phyloP scores from a whole-genome alignment of 2,888 invertebrate species.

The Habroteleia sp. region DNA sequence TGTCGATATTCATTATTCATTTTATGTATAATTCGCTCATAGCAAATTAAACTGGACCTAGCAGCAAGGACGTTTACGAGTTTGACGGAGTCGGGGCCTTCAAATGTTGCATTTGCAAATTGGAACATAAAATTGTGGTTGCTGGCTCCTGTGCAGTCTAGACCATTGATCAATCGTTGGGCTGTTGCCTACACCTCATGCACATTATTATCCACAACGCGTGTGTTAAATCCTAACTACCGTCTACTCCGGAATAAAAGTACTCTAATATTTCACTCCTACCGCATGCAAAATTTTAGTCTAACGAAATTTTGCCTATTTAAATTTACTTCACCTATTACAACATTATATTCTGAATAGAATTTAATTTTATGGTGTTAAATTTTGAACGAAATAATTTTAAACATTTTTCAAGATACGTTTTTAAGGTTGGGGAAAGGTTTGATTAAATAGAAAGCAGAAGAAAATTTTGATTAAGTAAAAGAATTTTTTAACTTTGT shows the following conservation, averaged over 20 bases:
- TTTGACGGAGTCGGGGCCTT: conserved; percentile 66
- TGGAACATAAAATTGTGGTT: conserved; percentile 79
- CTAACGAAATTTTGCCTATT: too few relatives aligned
- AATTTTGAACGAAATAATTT: conserved; percentile 1
- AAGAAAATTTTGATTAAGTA: too few relatives aligned
- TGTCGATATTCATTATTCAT: conserved; percentile 43
- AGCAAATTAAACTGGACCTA: conserved; percentile 55
- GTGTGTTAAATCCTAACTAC: conserved; percentile 49
- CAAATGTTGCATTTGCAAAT: conserved; percentile 77
- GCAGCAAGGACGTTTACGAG: conserved; percentile 57
- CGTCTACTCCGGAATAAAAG: conserved; percentile 32
- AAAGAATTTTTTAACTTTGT: too few relatives aligned
- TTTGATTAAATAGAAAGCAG: too few relatives aligned
- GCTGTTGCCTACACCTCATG: conserved; percentile 71
- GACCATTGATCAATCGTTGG: conserved; percentile 79
- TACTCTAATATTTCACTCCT: conserved; percentile 44
- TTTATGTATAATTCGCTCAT: conserved; percentile 30
- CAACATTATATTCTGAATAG: too few relatives aligned
- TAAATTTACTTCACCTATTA: too few relatives aligned
- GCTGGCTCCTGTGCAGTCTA: conserved; percentile 75
- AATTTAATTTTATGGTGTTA: too few relatives aligned
- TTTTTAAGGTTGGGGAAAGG: too few relatives aligned
- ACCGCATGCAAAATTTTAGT: conserved; percentile 25
- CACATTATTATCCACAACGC: conserved; percentile 53
- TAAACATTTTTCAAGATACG: too few relatives aligned